These are phyloP conservation scores for Pholis gunnellus DNA, from an alignment of 2,113 vertebrate species.

Conservation along the genomic window DNA sequence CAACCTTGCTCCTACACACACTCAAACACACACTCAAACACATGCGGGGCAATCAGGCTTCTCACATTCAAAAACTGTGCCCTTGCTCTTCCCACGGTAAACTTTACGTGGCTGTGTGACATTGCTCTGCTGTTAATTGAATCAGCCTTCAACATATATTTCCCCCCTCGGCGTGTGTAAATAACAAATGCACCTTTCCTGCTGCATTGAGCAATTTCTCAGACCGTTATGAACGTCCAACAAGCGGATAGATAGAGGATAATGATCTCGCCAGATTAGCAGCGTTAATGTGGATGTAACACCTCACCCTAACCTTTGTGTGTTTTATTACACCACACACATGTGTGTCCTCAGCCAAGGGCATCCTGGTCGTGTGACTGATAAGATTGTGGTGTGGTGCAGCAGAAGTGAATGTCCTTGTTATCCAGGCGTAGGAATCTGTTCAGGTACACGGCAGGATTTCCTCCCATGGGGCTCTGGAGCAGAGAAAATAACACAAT, in stretches of 20 bases:
- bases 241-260: conserved; percentile 58
- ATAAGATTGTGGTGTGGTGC: conserved; percentile 52
- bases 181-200: conserved; percentile 53
- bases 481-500: conserved; percentile 68
- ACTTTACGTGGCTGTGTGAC: conserved; percentile 46
- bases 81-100: conserved; percentile 62
- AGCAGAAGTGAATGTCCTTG: conserved; percentile 72
- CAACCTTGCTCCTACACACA: conserved; percentile 54
- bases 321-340: conserved; percentile 71
- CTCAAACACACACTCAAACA: conserved; percentile 53
- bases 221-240: conserved; percentile 62
- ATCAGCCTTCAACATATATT: conserved; percentile 41
- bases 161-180: conserved; percentile 44
- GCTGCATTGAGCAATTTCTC: background rate
- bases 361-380: conserved; percentile 50
- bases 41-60: background rate
- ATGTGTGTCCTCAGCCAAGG: conserved; percentile 73
- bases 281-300: conserved; percentile 67
- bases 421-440: conserved; percentile 74
- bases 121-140: conserved; percentile 62
- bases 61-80: conserved; percentile 32
- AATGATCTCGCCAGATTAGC: conserved; percentile 78
- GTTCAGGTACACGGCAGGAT: conserved; percentile 67
- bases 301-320: conserved; percentile 74
- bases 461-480: conserved; percentile 70